Evolutionary conservation across 1,140 invertebrate genomes (phyloP).

Genomic region (Psilanteris sp.): DNA sequence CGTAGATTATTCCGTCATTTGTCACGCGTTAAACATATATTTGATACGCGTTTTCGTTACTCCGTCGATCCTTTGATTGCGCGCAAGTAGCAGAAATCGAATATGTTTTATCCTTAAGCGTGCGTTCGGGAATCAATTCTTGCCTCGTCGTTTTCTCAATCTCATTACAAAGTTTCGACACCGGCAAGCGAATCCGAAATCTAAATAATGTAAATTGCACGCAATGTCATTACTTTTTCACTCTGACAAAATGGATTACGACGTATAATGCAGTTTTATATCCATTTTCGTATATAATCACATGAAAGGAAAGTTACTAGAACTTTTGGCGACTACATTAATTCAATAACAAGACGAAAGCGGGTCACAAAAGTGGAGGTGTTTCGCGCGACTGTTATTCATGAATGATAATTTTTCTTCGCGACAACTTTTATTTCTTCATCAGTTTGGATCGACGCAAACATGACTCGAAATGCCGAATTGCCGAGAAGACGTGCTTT

Average conservation of each 20-base stretch:
- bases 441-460: conserved; percentile 1
- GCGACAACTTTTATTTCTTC: conserved; percentile 1
- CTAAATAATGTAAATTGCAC: conserved; percentile 4
- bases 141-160: conserved; percentile 1
- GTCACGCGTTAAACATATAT: conserved; percentile 10
- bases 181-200: neutral
- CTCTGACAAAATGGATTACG: neutral
- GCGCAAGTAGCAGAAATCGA: too few relatives aligned
- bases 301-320: conserved; percentile 8
- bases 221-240: neutral
- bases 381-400: conserved; percentile 4
- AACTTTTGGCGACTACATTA: conserved; percentile 3
- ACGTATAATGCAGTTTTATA: neutral
- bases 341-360: conserved; percentile 9
- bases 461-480: too few relatives aligned
- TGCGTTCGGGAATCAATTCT: neutral
- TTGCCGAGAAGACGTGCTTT: conserved; percentile 1
- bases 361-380: neutral
- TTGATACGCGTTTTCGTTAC: too few relatives aligned
- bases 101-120: too few relatives aligned
- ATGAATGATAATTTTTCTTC: conserved; percentile 9
- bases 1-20: conserved; percentile 31
- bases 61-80: too few relatives aligned
- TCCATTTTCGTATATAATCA: conserved; percentile 18
- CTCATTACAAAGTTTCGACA: conserved; percentile 5